Percentiles rank a stretch among this genome's conserved stretches.
Evolutionary conservation across 2,888 invertebrate genomes (phyloP).

Genomic region (Parnassius mnemosyne): DNA sequence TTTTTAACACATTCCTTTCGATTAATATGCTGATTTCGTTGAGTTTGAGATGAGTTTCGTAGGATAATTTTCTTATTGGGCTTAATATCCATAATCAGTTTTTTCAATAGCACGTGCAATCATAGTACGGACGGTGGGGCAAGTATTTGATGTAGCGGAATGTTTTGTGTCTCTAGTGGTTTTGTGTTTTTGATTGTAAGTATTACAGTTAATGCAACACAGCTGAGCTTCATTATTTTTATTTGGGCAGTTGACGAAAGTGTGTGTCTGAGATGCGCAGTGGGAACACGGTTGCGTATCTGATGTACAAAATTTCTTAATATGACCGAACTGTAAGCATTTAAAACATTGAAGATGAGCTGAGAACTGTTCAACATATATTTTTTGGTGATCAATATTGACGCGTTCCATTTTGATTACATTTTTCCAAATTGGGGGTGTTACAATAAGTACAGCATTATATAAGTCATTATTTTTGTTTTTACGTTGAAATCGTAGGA

Average conservation of each 20-base stretch:
- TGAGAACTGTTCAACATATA: not conserved
- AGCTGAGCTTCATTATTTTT: not conserved
- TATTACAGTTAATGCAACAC: not conserved
- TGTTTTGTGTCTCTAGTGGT: not conserved
- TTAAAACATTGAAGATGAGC: not conserved
- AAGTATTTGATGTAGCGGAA: constrained; percentile 4
- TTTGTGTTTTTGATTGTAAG: not conserved
- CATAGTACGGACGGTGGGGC: constrained; percentile 1
- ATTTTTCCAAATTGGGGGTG: too few relatives aligned
- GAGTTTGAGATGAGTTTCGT: not conserved
- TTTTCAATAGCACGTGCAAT: not conserved
- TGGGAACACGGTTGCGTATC: not conserved
- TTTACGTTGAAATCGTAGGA: not conserved
- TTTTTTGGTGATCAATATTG: constrained; percentile 1
- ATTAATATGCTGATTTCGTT: not conserved
- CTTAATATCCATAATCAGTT: constrained; percentile 6
- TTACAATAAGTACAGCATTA: not conserved
- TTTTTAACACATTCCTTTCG: not conserved
- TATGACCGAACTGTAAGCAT: constrained; percentile 7
- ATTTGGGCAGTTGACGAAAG: not conserved
- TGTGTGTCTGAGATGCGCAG: not conserved
- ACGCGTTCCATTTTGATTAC: not conserved
- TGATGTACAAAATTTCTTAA: not conserved
- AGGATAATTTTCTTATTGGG: not conserved
- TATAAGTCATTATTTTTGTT: not conserved